Percentiles rank a stretch among this genome's conserved stretches.
Evolutionary conservation across 2,113 vertebrate species (phyloP).

Genomic region (Ivindomyrus marchei): DNA sequence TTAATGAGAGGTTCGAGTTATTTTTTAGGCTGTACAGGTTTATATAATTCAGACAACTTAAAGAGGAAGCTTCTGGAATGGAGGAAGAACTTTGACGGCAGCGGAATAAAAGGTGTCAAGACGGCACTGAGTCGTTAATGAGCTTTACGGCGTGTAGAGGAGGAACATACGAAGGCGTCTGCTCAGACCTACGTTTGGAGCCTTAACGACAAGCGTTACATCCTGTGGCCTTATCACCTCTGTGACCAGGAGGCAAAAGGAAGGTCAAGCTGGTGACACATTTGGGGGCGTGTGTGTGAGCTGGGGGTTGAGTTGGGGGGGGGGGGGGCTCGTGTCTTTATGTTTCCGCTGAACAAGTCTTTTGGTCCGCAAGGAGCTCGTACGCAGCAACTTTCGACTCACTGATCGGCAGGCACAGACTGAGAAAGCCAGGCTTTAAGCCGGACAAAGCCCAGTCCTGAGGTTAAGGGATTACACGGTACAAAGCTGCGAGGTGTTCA

Average conservation of each 20-base stretch:
- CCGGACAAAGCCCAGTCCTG: not conserved
- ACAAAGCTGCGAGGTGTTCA: not conserved
- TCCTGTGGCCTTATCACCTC: conserved; percentile 14
- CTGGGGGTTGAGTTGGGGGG: not conserved
- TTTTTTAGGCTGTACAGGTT: not conserved
- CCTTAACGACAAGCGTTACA: not conserved
- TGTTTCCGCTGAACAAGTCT: not conserved
- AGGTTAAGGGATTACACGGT: not conserved
- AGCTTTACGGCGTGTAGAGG: not conserved
- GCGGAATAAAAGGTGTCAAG: not conserved
- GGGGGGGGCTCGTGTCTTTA: not conserved
- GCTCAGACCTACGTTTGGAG: not conserved
- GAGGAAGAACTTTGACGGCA: not conserved
- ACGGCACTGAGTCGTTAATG: not conserved
- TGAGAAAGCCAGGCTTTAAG: not conserved
- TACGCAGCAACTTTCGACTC: not conserved
- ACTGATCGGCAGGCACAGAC: not conserved
- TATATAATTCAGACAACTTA: not conserved
- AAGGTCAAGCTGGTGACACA: not conserved
- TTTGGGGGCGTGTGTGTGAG: not conserved
- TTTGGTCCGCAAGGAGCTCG: not conserved
- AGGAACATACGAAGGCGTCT: not conserved
- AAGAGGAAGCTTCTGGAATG: not conserved
- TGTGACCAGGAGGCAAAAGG: conserved; percentile 7
- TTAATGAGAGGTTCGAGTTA: not conserved